These are phyloP conservation scores for Platyrinchus mystaceus DNA, from an alignment of 2,797 vertebrate genomes.

Conservation along the genomic window DNA sequence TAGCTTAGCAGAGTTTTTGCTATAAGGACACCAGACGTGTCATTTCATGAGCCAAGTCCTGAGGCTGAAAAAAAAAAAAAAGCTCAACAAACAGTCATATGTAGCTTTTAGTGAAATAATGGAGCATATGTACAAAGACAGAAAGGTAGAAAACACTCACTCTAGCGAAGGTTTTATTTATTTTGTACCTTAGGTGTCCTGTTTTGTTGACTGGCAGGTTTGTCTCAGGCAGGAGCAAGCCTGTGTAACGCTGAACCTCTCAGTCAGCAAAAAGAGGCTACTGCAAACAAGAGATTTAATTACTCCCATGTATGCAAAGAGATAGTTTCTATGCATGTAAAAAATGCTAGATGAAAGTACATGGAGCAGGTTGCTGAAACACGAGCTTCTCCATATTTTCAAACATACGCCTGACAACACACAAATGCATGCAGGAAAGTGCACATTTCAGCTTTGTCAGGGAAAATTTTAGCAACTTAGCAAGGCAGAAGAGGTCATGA, in stretches of 20 bases:
- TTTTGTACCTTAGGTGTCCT: background rate
- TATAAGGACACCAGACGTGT: background rate
- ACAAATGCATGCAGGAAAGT: background rate
- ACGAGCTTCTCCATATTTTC: background rate
- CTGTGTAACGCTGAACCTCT: background rate
- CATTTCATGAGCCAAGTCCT: background rate
- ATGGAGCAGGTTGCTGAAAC: background rate
- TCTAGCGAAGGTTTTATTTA: background rate
- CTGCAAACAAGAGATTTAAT: background rate
- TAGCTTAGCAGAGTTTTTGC: background rate
- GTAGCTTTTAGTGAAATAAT: background rate
- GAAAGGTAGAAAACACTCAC: background rate
- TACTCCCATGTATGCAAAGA: background rate
- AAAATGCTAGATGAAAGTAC: background rate
- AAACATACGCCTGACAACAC: background rate
- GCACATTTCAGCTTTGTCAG: background rate
- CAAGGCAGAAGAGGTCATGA: background rate
- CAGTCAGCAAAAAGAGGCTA: background rate
- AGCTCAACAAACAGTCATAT: background rate
- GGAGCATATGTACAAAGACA: background rate
- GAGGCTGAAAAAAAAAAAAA: background rate
- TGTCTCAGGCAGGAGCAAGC: background rate
- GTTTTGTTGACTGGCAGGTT: background rate
- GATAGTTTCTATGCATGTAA: background rate
- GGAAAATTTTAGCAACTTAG: background rate